Percentiles rank a stretch among this genome's conserved stretches.
phyloP scores from a whole-genome alignment of 1,140 invertebrate species.

The Tenebrio molitor region DNA sequence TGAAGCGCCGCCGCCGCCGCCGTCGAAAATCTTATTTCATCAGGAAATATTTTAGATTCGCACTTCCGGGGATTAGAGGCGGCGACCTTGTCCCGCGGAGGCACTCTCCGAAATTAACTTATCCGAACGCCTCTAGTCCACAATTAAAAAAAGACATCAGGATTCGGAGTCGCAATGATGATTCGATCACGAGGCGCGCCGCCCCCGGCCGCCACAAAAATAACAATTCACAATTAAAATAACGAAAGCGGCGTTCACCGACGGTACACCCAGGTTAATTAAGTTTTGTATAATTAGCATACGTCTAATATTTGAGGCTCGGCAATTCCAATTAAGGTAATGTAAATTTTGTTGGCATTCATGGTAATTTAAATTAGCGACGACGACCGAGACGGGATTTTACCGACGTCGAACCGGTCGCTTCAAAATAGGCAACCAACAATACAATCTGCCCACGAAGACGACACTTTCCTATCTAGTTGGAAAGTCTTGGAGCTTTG shows the following conservation, averaged over 20 bases:
- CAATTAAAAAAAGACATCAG: slow-evolving; percentile 26
- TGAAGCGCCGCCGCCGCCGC: neutral
- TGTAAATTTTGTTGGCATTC: slow-evolving; percentile 30
- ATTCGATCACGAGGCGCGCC: no score
- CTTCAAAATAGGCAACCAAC: slow-evolving; percentile 13
- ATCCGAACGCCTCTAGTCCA: neutral
- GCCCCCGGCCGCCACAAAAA: neutral
- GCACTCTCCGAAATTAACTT: slow-evolving; percentile 15
- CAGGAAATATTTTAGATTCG: slow-evolving; percentile 14
- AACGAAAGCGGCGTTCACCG: neutral
- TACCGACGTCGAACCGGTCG: slow-evolving; percentile 7
- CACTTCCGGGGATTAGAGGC: slow-evolving; percentile 4
- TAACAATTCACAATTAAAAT: slow-evolving; percentile 7
- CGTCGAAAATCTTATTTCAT: neutral
- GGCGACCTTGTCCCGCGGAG: neutral
- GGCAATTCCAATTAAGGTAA: slow-evolving; percentile 33
- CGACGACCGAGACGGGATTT: slow-evolving; percentile 21
- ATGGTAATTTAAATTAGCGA: slow-evolving; percentile 32
- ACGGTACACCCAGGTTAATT: slow-evolving; percentile 14
- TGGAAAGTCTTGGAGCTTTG: neutral
- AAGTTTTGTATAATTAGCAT: slow-evolving; percentile 27
- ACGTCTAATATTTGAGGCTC: slow-evolving; percentile 22
- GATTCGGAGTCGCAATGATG: no score
- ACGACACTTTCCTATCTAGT: neutral
- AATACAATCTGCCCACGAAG: slow-evolving; percentile 10